Evolutionary conservation across 2,888 invertebrate genomes (phyloP), one percentile per base, ranked within the genome.

Genomic region (Coronaproctus castanopsis): DNA sequence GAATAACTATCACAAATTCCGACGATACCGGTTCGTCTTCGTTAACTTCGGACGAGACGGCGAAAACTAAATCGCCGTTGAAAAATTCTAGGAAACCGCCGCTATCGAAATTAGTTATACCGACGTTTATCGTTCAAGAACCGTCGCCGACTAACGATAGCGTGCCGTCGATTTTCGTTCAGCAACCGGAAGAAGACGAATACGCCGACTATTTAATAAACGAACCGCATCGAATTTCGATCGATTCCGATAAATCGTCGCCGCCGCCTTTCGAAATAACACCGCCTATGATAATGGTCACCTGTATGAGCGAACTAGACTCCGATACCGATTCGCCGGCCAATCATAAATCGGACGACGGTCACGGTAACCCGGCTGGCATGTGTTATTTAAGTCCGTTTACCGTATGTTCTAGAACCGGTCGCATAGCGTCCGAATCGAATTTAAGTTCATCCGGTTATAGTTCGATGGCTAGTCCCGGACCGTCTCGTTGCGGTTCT

Each of bases 391-490:
- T 87, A 19, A 85, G 84, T 70, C 87, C 87, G 0, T 86, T 86
- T 70, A 80, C 83, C 1, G 82, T 84, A 77, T 80, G 81, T 53
- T 77, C 78, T 1, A 74, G 83, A 64, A 80, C 80, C 18, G 84
- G 85, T 67, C 77, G 86, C 65, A 84, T 83, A 1, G 83, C 85
- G 18, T 87, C 87, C 0, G 86, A 87, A 72, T 86, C 86, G 1
- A 87, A 87, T 70, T 74, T 87, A 51, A 86, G 86, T 63, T 86
- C 87, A 8, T 87, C 86, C 0, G 87, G 87, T 8, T 87, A 87
- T 70, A 85, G 85, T 64, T 87, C 86, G 2, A 86, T 87, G 83
- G 85, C 87, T 0, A 85, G 85, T 71, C 87, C 87, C 1, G 86
- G 85, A 1, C 84, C 86, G 2, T 86, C 86, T 14, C 75, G 87